A percentile compares a stretch with the other conserved stretches of the same genome.
phyloP scores from a whole-genome alignment of 2,888 invertebrate genomes.

The Exephanes ischioxanthus region DNA sequence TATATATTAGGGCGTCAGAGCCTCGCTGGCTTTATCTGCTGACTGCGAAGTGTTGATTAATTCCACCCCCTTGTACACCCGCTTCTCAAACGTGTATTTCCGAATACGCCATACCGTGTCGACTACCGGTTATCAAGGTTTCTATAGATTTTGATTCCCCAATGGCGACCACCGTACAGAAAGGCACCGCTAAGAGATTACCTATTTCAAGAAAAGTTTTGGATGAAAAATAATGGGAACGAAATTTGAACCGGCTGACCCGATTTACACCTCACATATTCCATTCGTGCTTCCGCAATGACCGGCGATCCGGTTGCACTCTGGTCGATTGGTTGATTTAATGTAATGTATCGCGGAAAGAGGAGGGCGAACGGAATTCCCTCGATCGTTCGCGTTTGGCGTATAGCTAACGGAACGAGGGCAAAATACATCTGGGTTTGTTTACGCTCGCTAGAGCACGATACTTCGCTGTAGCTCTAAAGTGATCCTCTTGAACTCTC shows the following conservation, averaged over 20 bases:
- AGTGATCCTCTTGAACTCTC: not conserved
- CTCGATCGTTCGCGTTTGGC: constrained; percentile 17
- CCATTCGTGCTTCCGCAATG: not conserved
- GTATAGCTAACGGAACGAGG: constrained; percentile 23
- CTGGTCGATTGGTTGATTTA: constrained; percentile 64
- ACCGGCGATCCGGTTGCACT: constrained; percentile 20
- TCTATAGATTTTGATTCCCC: not conserved
- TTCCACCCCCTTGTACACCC: not conserved
- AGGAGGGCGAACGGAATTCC: not conserved
- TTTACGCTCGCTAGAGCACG: constrained; percentile 45
- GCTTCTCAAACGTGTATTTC: not conserved
- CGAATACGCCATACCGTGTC: not conserved
- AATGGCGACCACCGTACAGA: not conserved
- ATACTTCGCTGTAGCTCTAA: constrained; percentile 5
- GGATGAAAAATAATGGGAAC: not conserved
- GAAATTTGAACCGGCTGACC: not conserved
- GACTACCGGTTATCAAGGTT: not conserved
- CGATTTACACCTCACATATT: not conserved
- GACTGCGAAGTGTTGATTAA: constrained; percentile 39
- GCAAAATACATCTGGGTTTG: constrained; percentile 64
- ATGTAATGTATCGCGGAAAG: constrained; percentile 55
- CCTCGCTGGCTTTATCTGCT: constrained; percentile 3
- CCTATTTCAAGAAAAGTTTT: not conserved
- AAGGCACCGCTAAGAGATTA: not conserved
- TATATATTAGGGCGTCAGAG: constrained; percentile 9